These are phyloP conservation scores for Drosophila ironensis DNA, from an alignment of 1,140 invertebrate genomes.

Conservation along the genomic window DNA sequence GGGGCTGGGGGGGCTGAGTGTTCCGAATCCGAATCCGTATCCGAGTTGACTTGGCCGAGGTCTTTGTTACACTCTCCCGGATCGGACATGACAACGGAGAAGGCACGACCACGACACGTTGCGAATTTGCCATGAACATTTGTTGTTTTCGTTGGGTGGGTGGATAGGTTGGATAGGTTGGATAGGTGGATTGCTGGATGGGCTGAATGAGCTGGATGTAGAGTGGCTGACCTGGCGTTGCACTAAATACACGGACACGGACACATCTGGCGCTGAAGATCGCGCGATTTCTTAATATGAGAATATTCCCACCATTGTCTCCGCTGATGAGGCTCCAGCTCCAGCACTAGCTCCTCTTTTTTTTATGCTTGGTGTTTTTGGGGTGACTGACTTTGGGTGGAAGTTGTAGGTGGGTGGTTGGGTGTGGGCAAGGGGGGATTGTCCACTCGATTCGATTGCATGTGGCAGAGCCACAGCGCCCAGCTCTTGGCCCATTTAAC, in stretches of 20 bases:
- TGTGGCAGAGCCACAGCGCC: slow-evolving; percentile 13
- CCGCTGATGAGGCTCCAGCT: slow-evolving; percentile 30
- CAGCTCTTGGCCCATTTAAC: slow-evolving; percentile 64
- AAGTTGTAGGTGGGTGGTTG: not conserved
- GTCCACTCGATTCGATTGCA: slow-evolving; percentile 68
- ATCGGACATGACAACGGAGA: slow-evolving; percentile 72
- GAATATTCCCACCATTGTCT: slow-evolving; percentile 82
- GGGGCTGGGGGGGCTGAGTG: not conserved
- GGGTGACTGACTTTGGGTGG: slow-evolving; percentile 47
- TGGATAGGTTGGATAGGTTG: not conserved
- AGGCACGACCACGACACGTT: slow-evolving; percentile 75
- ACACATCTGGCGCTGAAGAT: slow-evolving; percentile 77
- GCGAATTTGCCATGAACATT: slow-evolving; percentile 76
- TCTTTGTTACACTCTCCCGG: slow-evolving; percentile 73
- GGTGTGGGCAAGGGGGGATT: slow-evolving; percentile 21
- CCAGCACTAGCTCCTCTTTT: slow-evolving; percentile 3
- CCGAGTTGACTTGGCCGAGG: slow-evolving; percentile 61
- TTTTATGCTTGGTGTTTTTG: slow-evolving; percentile 4
- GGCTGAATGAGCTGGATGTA: slow-evolving; percentile 35
- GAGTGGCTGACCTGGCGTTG: slow-evolving; percentile 70
- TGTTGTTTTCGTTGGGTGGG: slow-evolving; percentile 26
- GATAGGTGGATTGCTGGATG: slow-evolving; percentile 4
- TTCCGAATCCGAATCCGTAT: not conserved
- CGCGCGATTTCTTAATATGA: slow-evolving; percentile 81
- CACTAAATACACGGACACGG: slow-evolving; percentile 68